Percentiles rank a stretch among this genome's conserved stretches.
These are phyloP conservation scores for Gymnoscelis rufifasciata DNA, from an alignment of 2,888 invertebrate genomes.

Conservation along the genomic window DNA sequence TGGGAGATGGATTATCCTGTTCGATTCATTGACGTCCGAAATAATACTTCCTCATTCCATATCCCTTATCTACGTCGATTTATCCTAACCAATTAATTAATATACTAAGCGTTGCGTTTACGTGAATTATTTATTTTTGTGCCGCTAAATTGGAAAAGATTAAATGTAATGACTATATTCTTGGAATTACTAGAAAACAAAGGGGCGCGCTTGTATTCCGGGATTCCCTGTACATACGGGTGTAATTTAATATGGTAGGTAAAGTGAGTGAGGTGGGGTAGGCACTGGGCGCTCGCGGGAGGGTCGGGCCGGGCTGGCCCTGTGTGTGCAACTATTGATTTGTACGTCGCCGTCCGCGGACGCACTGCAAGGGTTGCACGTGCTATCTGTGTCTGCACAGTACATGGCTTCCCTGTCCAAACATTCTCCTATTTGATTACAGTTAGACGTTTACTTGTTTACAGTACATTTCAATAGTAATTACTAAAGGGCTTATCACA, in stretches of 20 bases:
- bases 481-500: too few species aligned
- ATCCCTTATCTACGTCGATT: too few species aligned
- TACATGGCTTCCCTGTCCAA: conserved; percentile 17
- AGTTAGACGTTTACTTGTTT: background rate
- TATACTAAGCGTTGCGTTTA: too few species aligned
- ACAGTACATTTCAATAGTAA: background rate
- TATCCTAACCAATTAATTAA: too few species aligned
- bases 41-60: too few species aligned
- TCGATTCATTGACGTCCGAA: too few species aligned
- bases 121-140: background rate
- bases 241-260: conserved; percentile 29
- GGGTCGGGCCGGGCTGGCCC: conserved; percentile 25
- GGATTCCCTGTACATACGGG: conserved; percentile 24
- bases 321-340: conserved; percentile 34
- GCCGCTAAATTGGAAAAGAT: background rate
- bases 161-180: background rate
- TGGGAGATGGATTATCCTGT: too few species aligned
- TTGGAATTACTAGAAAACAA: background rate
- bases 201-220: conserved; percentile 3
- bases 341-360: conserved; percentile 25
- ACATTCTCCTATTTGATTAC: too few species aligned
- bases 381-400: conserved; percentile 17
- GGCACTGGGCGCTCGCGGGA: background rate
- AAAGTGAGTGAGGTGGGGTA: background rate
- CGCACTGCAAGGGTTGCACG: conserved; percentile 30